These are phyloP conservation scores for Toxotes jaculatrix DNA, from an alignment of 2,113 vertebrate genomes.

Conservation along the genomic window DNA sequence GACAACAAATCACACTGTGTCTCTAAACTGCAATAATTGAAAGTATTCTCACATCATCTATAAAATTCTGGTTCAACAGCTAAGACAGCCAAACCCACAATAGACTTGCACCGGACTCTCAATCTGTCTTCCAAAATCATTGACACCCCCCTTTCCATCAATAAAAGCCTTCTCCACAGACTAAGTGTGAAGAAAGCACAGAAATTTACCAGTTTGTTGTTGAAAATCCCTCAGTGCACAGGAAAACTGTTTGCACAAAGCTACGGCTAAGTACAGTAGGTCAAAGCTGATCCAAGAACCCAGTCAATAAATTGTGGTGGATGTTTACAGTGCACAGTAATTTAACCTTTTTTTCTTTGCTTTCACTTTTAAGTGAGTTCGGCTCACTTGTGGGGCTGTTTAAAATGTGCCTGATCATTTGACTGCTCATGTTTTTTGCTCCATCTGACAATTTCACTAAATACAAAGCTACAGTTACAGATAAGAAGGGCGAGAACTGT, in stretches of 20 bases:
- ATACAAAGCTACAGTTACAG: background rate
- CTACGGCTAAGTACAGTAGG: background rate
- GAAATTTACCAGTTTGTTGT: too few relatives aligned
- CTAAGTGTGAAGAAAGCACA: too few relatives aligned
- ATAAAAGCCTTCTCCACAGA: background rate
- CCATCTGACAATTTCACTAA: background rate
- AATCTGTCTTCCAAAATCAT: constrained; percentile 6
- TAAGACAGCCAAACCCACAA: background rate
- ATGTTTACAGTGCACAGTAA: background rate
- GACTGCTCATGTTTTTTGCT: background rate
- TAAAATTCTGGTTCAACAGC: background rate
- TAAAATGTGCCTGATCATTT: background rate
- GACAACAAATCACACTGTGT: background rate
- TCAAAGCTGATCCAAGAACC: background rate
- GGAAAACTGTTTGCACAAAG: background rate
- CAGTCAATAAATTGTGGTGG: background rate
- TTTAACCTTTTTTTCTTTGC: background rate
- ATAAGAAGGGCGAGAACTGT: background rate
- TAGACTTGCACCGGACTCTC: background rate
- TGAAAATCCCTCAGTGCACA: background rate
- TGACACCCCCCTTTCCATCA: background rate
- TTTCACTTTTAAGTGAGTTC: background rate
- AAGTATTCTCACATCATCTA: constrained; percentile 1
- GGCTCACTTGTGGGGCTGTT: background rate
- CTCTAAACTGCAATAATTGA: background rate